These are phyloP conservation scores for Stichopus horrens DNA, from an alignment of 53 echinoderm and acorn worm genomes.

Conservation along the genomic window DNA sequence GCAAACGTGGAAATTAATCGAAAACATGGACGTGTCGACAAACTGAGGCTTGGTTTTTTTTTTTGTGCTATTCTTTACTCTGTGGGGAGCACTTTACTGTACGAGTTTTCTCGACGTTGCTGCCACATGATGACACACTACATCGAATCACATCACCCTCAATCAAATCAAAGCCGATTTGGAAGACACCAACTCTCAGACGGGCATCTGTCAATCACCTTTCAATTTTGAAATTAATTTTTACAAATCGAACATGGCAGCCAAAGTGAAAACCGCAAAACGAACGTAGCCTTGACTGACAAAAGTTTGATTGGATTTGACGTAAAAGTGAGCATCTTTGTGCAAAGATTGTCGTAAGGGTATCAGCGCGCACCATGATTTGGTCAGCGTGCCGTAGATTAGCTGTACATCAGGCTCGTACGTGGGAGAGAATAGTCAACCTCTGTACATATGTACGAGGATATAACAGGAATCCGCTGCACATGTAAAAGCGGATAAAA, in stretches of 20 bases:
- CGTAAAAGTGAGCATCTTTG: not conserved
- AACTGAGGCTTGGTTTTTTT: not conserved
- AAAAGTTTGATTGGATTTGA: not conserved
- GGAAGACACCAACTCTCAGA: not conserved
- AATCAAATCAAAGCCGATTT: too few relatives aligned
- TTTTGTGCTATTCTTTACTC: too few relatives aligned
- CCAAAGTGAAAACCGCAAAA: not conserved
- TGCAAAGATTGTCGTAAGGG: too few relatives aligned
- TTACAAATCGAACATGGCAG: not conserved
- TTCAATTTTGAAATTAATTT: not conserved
- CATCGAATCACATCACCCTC: not conserved
- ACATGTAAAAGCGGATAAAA: too few relatives aligned
- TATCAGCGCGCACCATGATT: too few relatives aligned
- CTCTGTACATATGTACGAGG: too few relatives aligned
- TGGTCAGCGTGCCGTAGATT: too few relatives aligned
- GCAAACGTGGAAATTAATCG: slow-evolving; percentile 32
- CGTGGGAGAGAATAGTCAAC: too few relatives aligned
- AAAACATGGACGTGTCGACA: slow-evolving; percentile 39
- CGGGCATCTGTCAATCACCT: not conserved
- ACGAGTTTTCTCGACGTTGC: too few relatives aligned
- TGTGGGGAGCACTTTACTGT: too few relatives aligned
- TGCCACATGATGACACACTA: not conserved
- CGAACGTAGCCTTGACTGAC: not conserved
- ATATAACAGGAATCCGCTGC: too few relatives aligned
- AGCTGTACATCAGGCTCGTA: too few relatives aligned